Evolutionary conservation across 2,113 vertebrate genomes (phyloP).

Genomic region (Rattus norvegicus): DNA sequence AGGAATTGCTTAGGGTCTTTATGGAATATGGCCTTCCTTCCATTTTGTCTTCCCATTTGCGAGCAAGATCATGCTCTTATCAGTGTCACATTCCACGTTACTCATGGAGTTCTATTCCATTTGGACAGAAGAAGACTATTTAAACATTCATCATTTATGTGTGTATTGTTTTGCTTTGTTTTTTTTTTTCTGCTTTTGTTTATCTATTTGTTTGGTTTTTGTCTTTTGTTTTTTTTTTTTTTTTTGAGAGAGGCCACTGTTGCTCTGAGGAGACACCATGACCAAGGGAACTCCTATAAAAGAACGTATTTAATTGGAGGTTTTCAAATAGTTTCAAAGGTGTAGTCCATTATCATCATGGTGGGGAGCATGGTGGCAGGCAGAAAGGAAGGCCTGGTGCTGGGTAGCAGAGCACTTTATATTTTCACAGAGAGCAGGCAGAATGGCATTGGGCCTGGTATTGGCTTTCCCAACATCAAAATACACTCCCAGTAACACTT

Average conservation of each 20-base stretch:
- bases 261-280: background rate
- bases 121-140: no score
- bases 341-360: background rate
- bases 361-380: background rate
- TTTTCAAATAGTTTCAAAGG: background rate
- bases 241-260: background rate
- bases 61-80: no score
- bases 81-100: no score
- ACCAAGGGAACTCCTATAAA: background rate
- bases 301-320: background rate
- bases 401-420: background rate
- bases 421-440: background rate
- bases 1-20: no score
- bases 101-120: no score
- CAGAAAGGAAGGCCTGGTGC: background rate
- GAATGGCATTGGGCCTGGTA: background rate
- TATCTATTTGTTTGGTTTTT: no score
- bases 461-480: background rate
- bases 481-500: background rate
- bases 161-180: no score
- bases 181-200: no score
- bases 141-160: no score
- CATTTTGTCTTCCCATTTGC: no score
- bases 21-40: no score
- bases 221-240: no score